These are phyloP conservation scores for Pammene fasciana DNA, from an alignment of 2,888 invertebrate genomes.

Conservation along the genomic window DNA sequence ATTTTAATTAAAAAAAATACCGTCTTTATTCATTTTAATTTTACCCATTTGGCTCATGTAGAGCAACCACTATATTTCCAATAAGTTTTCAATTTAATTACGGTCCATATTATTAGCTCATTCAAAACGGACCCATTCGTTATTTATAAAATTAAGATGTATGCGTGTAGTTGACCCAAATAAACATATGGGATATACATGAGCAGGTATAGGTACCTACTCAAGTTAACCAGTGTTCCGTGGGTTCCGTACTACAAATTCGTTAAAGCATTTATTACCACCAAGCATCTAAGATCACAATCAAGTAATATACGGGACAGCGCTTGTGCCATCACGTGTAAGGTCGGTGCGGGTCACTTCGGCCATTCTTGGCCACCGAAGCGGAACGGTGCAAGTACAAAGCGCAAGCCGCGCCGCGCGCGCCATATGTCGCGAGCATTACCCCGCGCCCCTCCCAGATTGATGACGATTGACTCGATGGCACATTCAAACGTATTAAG, in stretches of 20 bases:
- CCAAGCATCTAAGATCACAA: slow-evolving; percentile 30
- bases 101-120: too few relatives aligned
- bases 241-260: background rate
- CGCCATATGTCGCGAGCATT: slow-evolving; percentile 80
- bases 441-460: slow-evolving; percentile 77
- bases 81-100: too few relatives aligned
- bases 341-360: slow-evolving; percentile 73
- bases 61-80: too few relatives aligned
- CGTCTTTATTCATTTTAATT: too few relatives aligned
- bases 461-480: slow-evolving; percentile 71
- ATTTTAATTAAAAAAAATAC: too few relatives aligned
- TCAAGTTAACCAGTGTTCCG: too few relatives aligned
- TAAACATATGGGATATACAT: too few relatives aligned
- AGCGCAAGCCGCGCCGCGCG: slow-evolving; percentile 49
- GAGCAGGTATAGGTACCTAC: too few relatives aligned
- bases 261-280: slow-evolving; percentile 12
- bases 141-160: too few relatives aligned
- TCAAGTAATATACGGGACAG: slow-evolving; percentile 22
- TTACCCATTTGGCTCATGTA: too few relatives aligned
- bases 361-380: slow-evolving; percentile 62
- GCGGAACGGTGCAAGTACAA: slow-evolving; percentile 61
- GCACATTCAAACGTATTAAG: slow-evolving; percentile 77
- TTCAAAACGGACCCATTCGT: too few relatives aligned
- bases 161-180: too few relatives aligned
- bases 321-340: slow-evolving; percentile 53